These are phyloP conservation scores for Sebastes taczanowskii DNA, from an alignment of 2,797 vertebrate species.

Conservation along the genomic window DNA sequence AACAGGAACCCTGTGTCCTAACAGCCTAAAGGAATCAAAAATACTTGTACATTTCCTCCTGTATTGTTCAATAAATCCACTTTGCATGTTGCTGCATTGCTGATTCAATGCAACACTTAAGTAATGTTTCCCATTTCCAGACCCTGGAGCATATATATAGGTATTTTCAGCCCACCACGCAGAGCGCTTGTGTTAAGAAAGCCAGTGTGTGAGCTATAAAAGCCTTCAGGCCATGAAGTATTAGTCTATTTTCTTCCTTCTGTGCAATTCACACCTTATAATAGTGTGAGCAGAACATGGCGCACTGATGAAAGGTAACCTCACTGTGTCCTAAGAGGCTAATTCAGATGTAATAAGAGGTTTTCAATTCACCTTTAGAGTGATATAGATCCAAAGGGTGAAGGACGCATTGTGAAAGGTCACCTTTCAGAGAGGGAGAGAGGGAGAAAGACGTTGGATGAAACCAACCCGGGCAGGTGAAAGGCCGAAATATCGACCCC, in stretches of 20 bases:
- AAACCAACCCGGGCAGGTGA: neutral
- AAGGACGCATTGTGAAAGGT: neutral
- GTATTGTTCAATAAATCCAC: neutral
- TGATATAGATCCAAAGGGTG: neutral
- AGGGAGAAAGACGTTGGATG: neutral
- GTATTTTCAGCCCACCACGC: neutral
- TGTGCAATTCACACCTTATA: neutral
- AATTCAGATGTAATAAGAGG: constrained; percentile 9
- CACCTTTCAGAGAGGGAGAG: neutral
- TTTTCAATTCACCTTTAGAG: neutral
- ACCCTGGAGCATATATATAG: neutral
- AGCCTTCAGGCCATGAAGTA: constrained; percentile 20
- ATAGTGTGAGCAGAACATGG: neutral
- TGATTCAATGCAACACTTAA: neutral
- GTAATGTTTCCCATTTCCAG: neutral
- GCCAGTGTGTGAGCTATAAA: neutral
- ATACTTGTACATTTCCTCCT: neutral
- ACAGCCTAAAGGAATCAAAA: neutral
- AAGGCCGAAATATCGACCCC: neutral
- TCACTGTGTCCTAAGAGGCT: neutral
- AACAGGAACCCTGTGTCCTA: neutral
- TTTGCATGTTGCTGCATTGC: neutral
- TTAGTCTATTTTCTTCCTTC: neutral
- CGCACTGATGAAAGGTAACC: neutral
- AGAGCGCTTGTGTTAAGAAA: neutral